Percentiles rank a stretch among this genome's conserved stretches.
Evolutionary conservation across 2,888 invertebrate genomes (phyloP).

Genomic region (Lycocerus yunnanus): DNA sequence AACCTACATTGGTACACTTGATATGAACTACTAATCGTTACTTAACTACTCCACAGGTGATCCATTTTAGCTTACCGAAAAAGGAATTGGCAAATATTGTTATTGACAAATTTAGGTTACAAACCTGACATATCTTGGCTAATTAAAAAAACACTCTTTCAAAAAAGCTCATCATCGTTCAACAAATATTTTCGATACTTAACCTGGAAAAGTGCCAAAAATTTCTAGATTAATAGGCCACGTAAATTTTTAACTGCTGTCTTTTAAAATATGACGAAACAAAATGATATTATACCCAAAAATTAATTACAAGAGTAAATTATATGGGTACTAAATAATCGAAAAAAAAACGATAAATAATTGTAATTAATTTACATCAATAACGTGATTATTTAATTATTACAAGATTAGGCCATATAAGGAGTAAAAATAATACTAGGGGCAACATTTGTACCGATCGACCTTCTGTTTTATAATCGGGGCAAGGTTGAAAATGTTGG

Average conservation of each 20-base stretch:
- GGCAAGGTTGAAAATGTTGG: constrained; percentile 34
- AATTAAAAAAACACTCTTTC: neutral
- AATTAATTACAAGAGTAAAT: neutral
- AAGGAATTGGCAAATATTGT: neutral
- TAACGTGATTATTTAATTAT: neutral
- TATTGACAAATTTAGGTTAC: constrained; percentile 1
- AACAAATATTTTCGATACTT: neutral
- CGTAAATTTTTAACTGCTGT: neutral
- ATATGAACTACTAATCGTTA: neutral
- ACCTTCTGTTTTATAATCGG: constrained; percentile 37
- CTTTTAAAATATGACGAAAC: neutral
- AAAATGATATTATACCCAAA: neutral
- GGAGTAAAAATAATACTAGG: constrained; percentile 14
- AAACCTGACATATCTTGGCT: neutral
- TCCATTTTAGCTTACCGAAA: neutral
- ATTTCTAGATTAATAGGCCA: neutral
- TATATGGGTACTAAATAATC: neutral
- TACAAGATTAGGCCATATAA: constrained; percentile 7
- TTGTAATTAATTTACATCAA: neutral
- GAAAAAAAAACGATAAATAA: neutral
- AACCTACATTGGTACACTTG: neutral
- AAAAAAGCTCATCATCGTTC: neutral
- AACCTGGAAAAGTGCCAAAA: constrained; percentile 1
- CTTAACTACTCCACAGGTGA: neutral
- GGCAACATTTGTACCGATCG: constrained; percentile 26